Evolutionary conservation across 2,888 invertebrate species (phyloP).

Genomic region (Chaitophorus viminalis): DNA sequence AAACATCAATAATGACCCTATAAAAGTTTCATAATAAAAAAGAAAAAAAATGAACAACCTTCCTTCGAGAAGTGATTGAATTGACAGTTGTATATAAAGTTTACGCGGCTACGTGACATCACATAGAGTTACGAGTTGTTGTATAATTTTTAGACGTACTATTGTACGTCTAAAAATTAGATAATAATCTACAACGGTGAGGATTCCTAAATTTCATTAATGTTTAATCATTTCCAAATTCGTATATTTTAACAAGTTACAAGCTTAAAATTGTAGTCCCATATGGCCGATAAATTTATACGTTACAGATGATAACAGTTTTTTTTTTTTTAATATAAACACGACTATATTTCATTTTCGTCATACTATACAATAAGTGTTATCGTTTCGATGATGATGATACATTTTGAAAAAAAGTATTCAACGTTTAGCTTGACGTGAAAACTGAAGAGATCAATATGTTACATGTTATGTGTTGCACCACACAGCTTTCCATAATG

Average conservation of each 20-base stretch:
- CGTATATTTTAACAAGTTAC: not conserved
- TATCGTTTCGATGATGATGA: not conserved
- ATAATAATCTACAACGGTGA: not conserved
- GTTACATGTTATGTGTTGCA: not conserved
- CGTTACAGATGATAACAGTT: not conserved
- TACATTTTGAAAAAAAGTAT: not conserved
- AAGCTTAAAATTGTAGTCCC: not conserved
- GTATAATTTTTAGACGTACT: not conserved
- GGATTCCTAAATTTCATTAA: not conserved
- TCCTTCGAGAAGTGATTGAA: slow-evolving; percentile 12
- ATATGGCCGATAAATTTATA: not conserved
- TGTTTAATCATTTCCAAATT: not conserved
- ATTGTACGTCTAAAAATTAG: too few relatives aligned
- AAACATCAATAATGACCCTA: slow-evolving; percentile 52
- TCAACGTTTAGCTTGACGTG: too few relatives aligned
- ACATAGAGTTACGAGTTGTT: not conserved
- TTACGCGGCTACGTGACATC: not conserved
- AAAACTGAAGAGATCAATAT: not conserved
- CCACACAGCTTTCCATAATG: too few relatives aligned
- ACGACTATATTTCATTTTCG: not conserved
- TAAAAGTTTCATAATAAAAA: slow-evolving; percentile 52
- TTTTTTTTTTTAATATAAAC: not conserved
- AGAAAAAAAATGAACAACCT: slow-evolving; percentile 4
- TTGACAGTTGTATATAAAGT: slow-evolving; percentile 15
- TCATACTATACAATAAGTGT: not conserved